These are phyloP conservation scores for Porphyrio hochstetteri DNA, from an alignment of 2,113 vertebrate genomes.

Conservation along the genomic window DNA sequence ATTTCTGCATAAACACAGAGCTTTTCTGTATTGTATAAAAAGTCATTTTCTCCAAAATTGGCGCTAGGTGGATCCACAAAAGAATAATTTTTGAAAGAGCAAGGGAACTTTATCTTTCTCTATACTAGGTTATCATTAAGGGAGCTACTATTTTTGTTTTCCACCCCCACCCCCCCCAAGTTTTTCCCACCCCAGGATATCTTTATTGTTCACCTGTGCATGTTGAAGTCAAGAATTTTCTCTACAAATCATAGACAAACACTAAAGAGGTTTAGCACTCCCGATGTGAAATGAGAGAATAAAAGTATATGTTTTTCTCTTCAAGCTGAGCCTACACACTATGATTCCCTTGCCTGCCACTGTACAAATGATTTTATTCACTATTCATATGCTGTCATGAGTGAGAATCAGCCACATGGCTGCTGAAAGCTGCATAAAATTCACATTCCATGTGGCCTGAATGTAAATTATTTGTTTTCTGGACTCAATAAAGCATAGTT, in stretches of 20 bases:
- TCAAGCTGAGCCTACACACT: not conserved
- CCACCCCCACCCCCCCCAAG: accelerated
- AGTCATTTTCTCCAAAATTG: constrained; percentile 46
- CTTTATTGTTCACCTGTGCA: not conserved
- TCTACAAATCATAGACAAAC: not conserved
- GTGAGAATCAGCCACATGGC: constrained; percentile 19
- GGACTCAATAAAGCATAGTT: not conserved
- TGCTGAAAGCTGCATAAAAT: constrained; percentile 30
- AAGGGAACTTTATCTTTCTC: not conserved
- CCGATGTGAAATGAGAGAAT: not conserved
- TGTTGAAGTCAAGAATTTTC: not conserved
- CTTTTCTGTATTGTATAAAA: not conserved
- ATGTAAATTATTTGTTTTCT: constrained; percentile 29
- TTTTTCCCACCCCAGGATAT: not conserved
- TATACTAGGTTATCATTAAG: not conserved
- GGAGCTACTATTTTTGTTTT: not conserved
- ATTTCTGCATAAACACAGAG: not conserved
- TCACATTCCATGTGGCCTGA: not conserved
- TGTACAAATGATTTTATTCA: not conserved
- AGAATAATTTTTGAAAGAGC: constrained; percentile 19
- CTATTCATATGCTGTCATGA: not conserved
- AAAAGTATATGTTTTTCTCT: not conserved
- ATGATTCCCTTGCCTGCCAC: not conserved
- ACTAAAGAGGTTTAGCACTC: not conserved
- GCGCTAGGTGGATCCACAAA: not conserved